Percentiles rank a stretch among this genome's conserved stretches.
These are phyloP conservation scores for Rhizoglyphus robini DNA, from an alignment of 1,140 invertebrate genomes.

Conservation along the genomic window DNA sequence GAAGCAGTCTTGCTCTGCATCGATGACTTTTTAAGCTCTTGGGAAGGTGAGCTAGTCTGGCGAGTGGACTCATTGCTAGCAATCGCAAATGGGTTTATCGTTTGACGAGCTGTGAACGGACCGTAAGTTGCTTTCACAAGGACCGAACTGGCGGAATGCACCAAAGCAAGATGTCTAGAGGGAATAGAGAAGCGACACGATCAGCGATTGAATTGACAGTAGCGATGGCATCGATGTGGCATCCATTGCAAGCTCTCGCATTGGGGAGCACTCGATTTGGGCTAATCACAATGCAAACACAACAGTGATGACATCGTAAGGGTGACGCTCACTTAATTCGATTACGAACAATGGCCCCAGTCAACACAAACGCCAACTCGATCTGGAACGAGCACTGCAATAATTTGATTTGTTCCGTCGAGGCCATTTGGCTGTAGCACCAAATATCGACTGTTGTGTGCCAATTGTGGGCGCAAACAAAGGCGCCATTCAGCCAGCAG, in stretches of 20 bases:
- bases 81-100: slow-evolving; percentile 12
- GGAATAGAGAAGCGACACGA: neutral
- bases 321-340: neutral
- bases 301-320: neutral
- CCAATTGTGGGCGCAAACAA: neutral
- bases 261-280: neutral
- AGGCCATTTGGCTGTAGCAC: no score
- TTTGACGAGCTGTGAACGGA: slow-evolving; percentile 9
- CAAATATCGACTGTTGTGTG: neutral
- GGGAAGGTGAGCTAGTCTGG: neutral
- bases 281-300: slow-evolving; percentile 13
- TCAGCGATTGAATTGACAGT: neutral
- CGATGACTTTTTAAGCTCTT: slow-evolving; percentile 1
- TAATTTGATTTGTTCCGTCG: slow-evolving; percentile 1
- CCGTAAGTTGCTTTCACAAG: slow-evolving; percentile 10
- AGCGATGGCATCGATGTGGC: neutral
- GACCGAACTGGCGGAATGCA: slow-evolving; percentile 8
- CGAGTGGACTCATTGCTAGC: neutral
- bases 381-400: neutral
- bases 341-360: neutral
- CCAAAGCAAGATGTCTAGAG: slow-evolving; percentile 12
- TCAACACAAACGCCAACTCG: neutral
- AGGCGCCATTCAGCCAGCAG: no score
- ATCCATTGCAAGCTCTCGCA: neutral
- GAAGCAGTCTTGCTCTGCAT: neutral